Evolutionary conservation across 2,888 invertebrate species (phyloP).

Genomic region (Lochmaea crataegi): DNA sequence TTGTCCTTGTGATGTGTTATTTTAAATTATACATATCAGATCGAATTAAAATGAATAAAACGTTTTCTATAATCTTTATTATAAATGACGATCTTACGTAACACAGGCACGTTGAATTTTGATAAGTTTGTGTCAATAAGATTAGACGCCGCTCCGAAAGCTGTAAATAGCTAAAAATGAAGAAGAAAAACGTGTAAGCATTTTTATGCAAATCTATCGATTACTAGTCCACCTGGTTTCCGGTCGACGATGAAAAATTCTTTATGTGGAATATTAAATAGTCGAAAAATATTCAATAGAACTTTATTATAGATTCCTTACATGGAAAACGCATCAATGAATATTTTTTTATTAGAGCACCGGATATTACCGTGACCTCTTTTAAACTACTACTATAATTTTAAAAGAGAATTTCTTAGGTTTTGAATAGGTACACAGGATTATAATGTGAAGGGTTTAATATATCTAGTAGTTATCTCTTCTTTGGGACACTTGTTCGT

Average conservation of each 20-base stretch:
- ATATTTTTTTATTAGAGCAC: constrained; percentile 27
- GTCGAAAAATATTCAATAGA: constrained; percentile 31
- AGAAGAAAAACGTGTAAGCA: constrained; percentile 28
- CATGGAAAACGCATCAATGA: constrained; percentile 35
- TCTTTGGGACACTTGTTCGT: background rate
- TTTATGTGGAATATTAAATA: constrained; percentile 39
- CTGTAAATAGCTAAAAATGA: constrained; percentile 11
- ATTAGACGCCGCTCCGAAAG: background rate
- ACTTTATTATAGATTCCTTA: constrained; percentile 31
- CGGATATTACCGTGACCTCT: constrained; percentile 23
- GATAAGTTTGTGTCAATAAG: constrained; percentile 7
- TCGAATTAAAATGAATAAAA: constrained; percentile 4
- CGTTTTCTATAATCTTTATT: constrained; percentile 8
- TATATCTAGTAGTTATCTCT: constrained; percentile 19
- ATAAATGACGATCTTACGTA: background rate
- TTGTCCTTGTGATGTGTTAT: background rate
- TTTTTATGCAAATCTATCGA: constrained; percentile 47
- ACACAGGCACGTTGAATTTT: background rate
- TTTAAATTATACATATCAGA: background rate
- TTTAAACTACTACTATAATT: constrained; percentile 19
- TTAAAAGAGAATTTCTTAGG: constrained; percentile 8
- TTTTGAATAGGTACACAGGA: constrained; percentile 9
- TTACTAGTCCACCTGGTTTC: constrained; percentile 47
- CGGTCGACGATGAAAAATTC: constrained; percentile 40
- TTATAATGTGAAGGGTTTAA: constrained; percentile 20